A percentile compares a stretch with the other conserved stretches of the same genome.
These are phyloP conservation scores for Rhodeus uyekii DNA, from an alignment of 2,797 vertebrate genomes.

Conservation along the genomic window DNA sequence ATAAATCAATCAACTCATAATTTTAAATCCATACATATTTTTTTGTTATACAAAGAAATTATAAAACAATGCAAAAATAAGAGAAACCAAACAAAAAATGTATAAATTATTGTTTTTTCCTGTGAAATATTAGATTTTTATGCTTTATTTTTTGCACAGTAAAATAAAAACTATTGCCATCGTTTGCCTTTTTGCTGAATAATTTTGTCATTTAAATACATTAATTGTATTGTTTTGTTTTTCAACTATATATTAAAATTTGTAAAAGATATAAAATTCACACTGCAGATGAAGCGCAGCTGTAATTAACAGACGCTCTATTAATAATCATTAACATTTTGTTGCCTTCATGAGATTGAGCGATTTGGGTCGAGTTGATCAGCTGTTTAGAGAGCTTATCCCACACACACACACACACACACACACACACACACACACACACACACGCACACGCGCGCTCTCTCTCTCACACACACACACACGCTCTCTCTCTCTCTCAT, in stretches of 20 bases:
- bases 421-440: not conserved
- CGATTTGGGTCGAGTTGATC: conserved; percentile 35
- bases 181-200: not conserved
- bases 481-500: not conserved
- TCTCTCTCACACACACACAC: not conserved
- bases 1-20: not conserved
- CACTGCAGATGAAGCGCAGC: too few relatives aligned
- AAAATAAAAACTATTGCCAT: not conserved
- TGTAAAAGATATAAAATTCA: too few relatives aligned
- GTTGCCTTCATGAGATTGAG: conserved; percentile 7
- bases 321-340: not conserved
- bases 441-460: not conserved
- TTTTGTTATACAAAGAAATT: not conserved
- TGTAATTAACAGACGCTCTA: not conserved
- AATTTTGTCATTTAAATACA: not conserved
- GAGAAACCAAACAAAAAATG: fast-evolving
- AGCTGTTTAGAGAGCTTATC: conserved; percentile 20
- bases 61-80: not conserved
- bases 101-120: not conserved
- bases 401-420: not conserved
- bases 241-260: too few relatives aligned
- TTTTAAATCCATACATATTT: not conserved
- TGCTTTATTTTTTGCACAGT: too few relatives aligned
- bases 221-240: not conserved
- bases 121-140: too few relatives aligned